These are phyloP conservation scores for Amazona finschi DNA, from an alignment of 2,797 vertebrate species.

Conservation along the genomic window DNA sequence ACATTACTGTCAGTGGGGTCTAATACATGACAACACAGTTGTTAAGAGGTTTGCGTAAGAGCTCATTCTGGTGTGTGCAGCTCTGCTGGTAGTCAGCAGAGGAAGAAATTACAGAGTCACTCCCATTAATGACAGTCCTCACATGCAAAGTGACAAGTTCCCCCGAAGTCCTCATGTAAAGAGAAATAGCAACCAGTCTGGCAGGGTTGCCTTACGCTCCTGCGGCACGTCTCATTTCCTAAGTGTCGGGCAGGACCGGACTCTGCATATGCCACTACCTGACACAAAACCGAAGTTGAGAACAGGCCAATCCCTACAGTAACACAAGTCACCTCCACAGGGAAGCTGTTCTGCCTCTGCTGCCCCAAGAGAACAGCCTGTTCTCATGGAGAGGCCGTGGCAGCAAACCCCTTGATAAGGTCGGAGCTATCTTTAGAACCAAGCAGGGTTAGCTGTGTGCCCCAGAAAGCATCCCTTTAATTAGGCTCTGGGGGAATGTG, in stretches of 20 bases:
- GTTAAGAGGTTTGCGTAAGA: not conserved
- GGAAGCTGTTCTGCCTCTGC: not conserved
- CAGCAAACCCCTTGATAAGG: not conserved
- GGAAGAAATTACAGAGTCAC: not conserved
- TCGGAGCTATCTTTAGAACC: not conserved
- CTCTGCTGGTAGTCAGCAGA: not conserved
- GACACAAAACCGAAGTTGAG: not conserved
- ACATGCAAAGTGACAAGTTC: not conserved
- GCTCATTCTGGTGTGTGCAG: not conserved
- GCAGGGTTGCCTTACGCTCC: not conserved
- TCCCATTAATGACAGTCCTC: slow-evolving; percentile 31
- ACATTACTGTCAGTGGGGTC: accelerated
- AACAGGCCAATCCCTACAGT: not conserved
- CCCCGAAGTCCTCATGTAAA: not conserved
- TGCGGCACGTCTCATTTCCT: not conserved
- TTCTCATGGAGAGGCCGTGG: not conserved
- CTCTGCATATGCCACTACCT: not conserved
- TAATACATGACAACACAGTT: not conserved
- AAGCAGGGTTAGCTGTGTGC: not conserved
- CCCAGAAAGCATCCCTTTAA: slow-evolving; percentile 39
- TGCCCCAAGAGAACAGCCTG: not conserved
- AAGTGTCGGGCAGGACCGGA: not conserved
- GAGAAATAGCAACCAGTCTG: not conserved
- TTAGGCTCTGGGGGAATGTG: not conserved
- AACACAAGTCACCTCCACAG: not conserved